Evolutionary conservation across 1,140 invertebrate genomes (phyloP).

Genomic region (Caenorhabditis latens): DNA sequence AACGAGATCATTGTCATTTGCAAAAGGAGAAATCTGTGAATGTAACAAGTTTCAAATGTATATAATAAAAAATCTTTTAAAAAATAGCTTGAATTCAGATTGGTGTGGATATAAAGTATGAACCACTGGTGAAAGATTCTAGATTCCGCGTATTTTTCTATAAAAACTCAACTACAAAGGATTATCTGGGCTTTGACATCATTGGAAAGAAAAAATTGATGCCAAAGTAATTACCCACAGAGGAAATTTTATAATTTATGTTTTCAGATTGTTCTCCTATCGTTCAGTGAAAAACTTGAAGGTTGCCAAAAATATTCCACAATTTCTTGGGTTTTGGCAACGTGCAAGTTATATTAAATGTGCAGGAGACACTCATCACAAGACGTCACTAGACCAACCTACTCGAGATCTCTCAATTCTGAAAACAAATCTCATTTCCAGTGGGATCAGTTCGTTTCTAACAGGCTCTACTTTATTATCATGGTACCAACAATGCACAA

Average conservation of each 20-base stretch:
- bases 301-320: not conserved
- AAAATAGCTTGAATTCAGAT: constrained; percentile 9
- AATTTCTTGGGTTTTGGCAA: not conserved
- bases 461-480: too few relatives aligned
- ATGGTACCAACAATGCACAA: too few relatives aligned
- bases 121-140: not conserved
- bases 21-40: not conserved
- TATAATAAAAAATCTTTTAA: not conserved
- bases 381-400: too few relatives aligned
- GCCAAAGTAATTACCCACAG: not conserved
- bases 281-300: not conserved
- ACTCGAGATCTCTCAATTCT: too few relatives aligned
- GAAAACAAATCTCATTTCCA: too few relatives aligned
- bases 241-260: too few relatives aligned
- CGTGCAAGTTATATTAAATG: not conserved
- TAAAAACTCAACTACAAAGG: not conserved
- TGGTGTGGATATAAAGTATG: not conserved
- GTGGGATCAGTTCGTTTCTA: too few relatives aligned
- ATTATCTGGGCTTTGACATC: not conserved
- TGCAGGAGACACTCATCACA: not conserved
- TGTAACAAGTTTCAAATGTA: not conserved
- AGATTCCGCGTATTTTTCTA: not conserved
- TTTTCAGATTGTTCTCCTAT: too few relatives aligned
- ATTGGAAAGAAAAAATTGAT: not conserved
- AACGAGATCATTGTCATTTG: not conserved